These are phyloP conservation scores for Tetranychus piercei DNA, from an alignment of 2,888 invertebrate species.

Conservation along the genomic window DNA sequence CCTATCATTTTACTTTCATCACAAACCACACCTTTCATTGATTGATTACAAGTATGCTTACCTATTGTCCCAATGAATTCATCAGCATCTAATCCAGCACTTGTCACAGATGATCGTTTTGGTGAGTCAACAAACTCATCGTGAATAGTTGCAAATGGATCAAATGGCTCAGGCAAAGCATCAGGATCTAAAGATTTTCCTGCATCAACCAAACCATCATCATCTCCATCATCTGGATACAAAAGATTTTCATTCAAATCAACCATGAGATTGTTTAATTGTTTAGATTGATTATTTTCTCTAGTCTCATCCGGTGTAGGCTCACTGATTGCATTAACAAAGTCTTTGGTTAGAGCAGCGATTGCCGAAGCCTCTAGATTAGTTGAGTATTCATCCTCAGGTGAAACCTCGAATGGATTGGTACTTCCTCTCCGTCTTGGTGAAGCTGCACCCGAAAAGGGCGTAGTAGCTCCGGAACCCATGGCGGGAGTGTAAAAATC, in stretches of 20 bases:
- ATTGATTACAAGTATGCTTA: background rate
- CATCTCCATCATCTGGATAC: background rate
- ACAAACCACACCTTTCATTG: too few relatives aligned
- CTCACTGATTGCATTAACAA: conserved; percentile 16
- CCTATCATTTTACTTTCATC: too few relatives aligned
- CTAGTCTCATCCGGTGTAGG: conserved; percentile 20
- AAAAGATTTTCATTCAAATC: background rate
- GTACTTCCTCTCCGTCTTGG: conserved; percentile 17
- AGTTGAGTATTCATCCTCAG: conserved; percentile 14
- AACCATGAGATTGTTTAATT: background rate
- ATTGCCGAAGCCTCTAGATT: conserved; percentile 17
- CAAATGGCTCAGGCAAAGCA: conserved; percentile 16
- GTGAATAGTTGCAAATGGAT: conserved; percentile 22
- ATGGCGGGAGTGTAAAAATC: conserved; percentile 18
- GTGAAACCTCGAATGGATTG: conserved; percentile 21
- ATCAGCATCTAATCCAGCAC: background rate
- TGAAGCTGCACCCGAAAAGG: conserved; percentile 18
- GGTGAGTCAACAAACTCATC: conserved; percentile 19
- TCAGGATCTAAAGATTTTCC: background rate
- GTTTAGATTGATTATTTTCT: background rate
- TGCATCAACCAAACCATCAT: background rate
- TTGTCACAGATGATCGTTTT: conserved; percentile 9
- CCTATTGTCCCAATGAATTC: background rate
- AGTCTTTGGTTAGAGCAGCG: conserved; percentile 25
- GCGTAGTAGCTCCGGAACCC: conserved; percentile 15